Percentiles rank a stretch among this genome's conserved stretches.
Evolutionary conservation across 23 tunicate species (phyloP).

Genomic region (Clavelina lepadiformis): DNA sequence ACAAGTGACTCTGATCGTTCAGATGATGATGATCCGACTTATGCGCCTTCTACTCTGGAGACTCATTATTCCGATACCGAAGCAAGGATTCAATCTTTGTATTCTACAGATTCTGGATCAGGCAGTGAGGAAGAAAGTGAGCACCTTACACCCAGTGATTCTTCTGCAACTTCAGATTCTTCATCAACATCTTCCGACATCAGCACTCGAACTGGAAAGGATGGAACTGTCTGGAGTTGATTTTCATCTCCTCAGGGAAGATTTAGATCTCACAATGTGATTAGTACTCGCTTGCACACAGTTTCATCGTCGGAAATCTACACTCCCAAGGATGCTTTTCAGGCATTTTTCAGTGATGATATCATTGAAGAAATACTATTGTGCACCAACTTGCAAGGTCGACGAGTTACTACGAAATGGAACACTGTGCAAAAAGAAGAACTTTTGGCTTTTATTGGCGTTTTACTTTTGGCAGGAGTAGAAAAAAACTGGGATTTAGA

Average conservation of each 20-base stretch:
- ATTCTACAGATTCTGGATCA: constrained; percentile 8
- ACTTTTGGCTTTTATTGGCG: constrained; percentile 21
- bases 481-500: constrained; percentile 21
- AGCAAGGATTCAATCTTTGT: too few relatives aligned
- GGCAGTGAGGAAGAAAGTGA: constrained; percentile 16
- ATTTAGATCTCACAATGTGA: constrained; percentile 15
- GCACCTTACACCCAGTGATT: background rate
- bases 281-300: background rate
- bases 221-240: constrained; percentile 28
- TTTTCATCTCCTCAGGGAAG: constrained; percentile 16
- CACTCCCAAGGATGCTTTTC: constrained; percentile 28
- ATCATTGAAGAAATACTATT: constrained; percentile 20
- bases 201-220: constrained; percentile 5
- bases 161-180: background rate
- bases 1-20: too few relatives aligned
- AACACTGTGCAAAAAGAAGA: constrained; percentile 24
- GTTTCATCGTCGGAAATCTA: constrained; percentile 17
- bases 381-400: constrained; percentile 32
- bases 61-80: too few relatives aligned
- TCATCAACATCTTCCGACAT: constrained; percentile 8
- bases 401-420: constrained; percentile 5
- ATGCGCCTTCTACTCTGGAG: too few relatives aligned
- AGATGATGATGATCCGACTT: too few relatives aligned
- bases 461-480: constrained; percentile 28
- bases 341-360: constrained; percentile 20